phyloP scores from a whole-genome alignment of 1,140 invertebrate species.

The Megathymus violae region DNA sequence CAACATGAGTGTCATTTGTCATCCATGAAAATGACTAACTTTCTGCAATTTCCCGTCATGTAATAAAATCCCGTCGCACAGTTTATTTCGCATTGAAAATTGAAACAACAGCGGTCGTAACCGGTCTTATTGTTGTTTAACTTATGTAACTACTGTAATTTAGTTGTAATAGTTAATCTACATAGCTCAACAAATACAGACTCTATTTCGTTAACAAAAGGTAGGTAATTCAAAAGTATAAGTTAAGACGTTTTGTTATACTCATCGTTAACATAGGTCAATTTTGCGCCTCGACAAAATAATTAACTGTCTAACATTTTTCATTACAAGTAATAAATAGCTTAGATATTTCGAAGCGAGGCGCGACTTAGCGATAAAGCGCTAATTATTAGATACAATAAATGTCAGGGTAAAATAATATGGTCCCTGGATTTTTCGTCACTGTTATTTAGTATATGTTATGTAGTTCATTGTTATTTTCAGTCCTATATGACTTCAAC shows the following conservation, averaged over 20 bases:
- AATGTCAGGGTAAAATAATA: neutral
- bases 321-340: slow-evolving; percentile 49
- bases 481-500: neutral
- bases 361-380: slow-evolving; percentile 8
- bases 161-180: slow-evolving; percentile 28
- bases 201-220: slow-evolving; percentile 13
- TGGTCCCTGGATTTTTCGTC: too few species aligned
- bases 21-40: slow-evolving; percentile 26
- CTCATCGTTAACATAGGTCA: slow-evolving; percentile 51
- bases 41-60: slow-evolving; percentile 31
- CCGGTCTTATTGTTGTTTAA: slow-evolving; percentile 59
- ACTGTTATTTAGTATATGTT: too few species aligned
- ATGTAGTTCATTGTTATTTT: too few species aligned
- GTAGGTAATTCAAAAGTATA: slow-evolving; percentile 21
- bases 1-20: slow-evolving; percentile 7
- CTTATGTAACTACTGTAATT: slow-evolving; percentile 57
- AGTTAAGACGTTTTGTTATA: slow-evolving; percentile 8
- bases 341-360: slow-evolving; percentile 19
- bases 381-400: slow-evolving; percentile 13
- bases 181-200: neutral
- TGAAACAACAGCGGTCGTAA: slow-evolving; percentile 52
- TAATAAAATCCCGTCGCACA: slow-evolving; percentile 43
- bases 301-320: slow-evolving; percentile 62
- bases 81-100: slow-evolving; percentile 43
- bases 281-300: slow-evolving; percentile 58